Conservation (phyloP, 2,797 vertebrate species). For the Petrocephalus sullivani region DNA sequence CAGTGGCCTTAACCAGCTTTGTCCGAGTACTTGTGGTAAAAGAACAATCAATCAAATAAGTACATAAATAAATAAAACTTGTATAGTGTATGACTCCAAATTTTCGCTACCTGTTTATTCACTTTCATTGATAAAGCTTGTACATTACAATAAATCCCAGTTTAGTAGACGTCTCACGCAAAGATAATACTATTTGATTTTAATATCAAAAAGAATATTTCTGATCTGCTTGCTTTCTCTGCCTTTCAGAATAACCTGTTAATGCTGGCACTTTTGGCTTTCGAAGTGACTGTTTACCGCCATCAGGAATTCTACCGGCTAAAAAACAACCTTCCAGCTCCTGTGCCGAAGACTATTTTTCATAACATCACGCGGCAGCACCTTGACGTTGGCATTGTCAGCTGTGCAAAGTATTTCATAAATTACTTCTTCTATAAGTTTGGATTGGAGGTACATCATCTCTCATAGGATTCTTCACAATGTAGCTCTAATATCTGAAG, state of each 20-base stretch:
- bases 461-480: not conserved
- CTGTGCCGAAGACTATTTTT: constrained; percentile 88
- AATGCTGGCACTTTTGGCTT: constrained; percentile 87
- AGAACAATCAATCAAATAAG: not conserved
- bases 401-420: constrained; percentile 90
- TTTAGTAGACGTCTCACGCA: not conserved
- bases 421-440: constrained; percentile 99
- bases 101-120: not conserved
- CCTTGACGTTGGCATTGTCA: constrained; percentile 83
- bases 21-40: not conserved
- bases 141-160: not conserved
- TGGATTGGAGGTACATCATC: constrained; percentile 79
- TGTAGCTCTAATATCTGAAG: not conserved
- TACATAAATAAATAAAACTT: not conserved
- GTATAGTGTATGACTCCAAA: not conserved
- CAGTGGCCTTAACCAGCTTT: not conserved
- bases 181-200: not conserved
- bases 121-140: not conserved
- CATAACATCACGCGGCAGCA: constrained; percentile 88
- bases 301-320: constrained; percentile 89
- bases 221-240: not conserved
- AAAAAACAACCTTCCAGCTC: constrained; percentile 81
- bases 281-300: constrained; percentile 93
- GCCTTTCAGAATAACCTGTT: constrained; percentile 79
- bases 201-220: not conserved